Conservation (phyloP, 2,888 invertebrate species). For the Cephus spinipes region DNA sequence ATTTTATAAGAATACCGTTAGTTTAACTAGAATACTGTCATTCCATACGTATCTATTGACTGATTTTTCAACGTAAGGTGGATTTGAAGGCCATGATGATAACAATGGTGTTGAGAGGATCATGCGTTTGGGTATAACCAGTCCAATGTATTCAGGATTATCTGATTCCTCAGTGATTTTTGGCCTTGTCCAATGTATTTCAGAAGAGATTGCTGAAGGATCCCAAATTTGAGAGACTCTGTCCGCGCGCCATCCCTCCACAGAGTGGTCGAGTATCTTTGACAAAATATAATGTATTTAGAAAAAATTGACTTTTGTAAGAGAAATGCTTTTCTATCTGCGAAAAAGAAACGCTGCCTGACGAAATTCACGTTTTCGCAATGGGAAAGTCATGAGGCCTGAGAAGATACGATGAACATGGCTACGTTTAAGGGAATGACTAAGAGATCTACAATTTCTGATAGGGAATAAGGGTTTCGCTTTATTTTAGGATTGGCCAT, state of each 20-base stretch:
- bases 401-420: not conserved
- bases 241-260: constrained; percentile 41
- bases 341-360: not conserved
- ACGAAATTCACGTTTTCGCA: not conserved
- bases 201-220: constrained; percentile 62
- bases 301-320: not conserved
- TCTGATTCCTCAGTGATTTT: constrained; percentile 46
- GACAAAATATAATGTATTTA: not conserved
- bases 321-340: not conserved
- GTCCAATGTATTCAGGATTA: constrained; percentile 64
- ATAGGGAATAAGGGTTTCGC: not conserved
- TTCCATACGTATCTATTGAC: constrained; percentile 55
- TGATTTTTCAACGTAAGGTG: constrained; percentile 5
- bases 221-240: constrained; percentile 62
- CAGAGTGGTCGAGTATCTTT: constrained; percentile 48
- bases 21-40: constrained; percentile 58
- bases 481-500: not conserved
- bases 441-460: not conserved
- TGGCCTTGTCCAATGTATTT: constrained; percentile 64
- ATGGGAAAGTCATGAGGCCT: not conserved
- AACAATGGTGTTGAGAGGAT: constrained; percentile 36
- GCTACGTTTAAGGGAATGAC: not conserved
- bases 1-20: constrained; percentile 59
- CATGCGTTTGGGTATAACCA: constrained; percentile 59
- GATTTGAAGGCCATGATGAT: not conserved